Conservation (phyloP, 2,797 vertebrate species). For the Melanotaenia pygmaea region DNA sequence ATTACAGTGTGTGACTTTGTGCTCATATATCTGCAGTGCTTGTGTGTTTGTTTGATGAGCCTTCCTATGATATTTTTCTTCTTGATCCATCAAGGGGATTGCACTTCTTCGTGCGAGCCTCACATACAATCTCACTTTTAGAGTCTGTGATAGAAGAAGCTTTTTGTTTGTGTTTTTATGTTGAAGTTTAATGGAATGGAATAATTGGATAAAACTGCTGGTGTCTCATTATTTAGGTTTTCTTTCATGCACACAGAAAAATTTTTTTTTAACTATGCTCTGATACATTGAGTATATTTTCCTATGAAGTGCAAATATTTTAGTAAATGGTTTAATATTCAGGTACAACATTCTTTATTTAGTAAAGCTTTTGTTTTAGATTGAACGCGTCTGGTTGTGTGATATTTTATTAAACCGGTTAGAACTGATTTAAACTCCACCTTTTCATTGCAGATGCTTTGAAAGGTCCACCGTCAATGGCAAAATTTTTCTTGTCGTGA, state of each 20-base stretch:
- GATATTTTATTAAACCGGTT: neutral
- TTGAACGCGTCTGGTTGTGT: too few species aligned
- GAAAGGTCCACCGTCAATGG: neutral
- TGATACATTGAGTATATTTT: constrained; percentile 29
- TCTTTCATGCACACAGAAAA: constrained; percentile 16
- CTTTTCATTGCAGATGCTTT: neutral
- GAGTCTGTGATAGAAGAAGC: constrained; percentile 47
- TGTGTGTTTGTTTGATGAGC: constrained; percentile 32
- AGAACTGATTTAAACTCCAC: neutral
- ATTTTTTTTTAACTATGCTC: constrained; percentile 17
- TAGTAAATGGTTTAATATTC: neutral
- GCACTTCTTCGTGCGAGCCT: constrained; percentile 57
- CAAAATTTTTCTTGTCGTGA: neutral
- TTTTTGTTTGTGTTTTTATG: constrained; percentile 61
- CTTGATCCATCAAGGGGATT: constrained; percentile 58
- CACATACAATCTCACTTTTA: constrained; percentile 48
- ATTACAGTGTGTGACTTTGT: constrained; percentile 14
- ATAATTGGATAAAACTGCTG: constrained; percentile 59
- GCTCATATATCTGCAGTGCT: neutral
- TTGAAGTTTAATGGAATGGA: constrained; percentile 68
- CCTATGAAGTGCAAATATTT: neutral
- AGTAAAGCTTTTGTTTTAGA: too few species aligned
- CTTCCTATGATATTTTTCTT: constrained; percentile 28
- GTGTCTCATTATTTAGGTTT: constrained; percentile 37
- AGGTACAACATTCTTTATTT: too few species aligned